These are phyloP conservation scores for Heterochromis multidens DNA, from an alignment of 2,113 vertebrate genomes.

Conservation along the genomic window DNA sequence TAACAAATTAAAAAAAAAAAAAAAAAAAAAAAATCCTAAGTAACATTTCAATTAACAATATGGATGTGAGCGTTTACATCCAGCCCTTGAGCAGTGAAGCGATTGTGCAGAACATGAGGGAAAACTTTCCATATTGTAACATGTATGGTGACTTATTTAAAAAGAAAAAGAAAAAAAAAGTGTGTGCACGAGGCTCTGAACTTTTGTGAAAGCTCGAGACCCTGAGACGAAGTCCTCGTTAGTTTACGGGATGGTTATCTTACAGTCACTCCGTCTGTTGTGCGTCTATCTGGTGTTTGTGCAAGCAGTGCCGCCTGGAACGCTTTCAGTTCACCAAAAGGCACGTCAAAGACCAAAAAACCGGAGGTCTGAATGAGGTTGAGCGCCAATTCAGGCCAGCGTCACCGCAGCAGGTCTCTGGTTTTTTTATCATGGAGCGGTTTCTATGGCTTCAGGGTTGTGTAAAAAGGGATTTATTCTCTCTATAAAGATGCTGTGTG, in stretches of 20 bases:
- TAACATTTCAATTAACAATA: not conserved
- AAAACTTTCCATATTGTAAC: not conserved
- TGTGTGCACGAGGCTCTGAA: not conserved
- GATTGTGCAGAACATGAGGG: not conserved
- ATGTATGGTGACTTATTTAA: not conserved
- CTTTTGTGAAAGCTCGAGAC: not conserved
- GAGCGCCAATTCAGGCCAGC: not conserved
- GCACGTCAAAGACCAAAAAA: conserved; percentile 25
- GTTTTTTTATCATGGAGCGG: not conserved
- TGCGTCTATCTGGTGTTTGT: not conserved
- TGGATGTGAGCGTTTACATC: not conserved
- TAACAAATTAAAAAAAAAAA: fast-evolving
- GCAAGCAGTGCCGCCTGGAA: not conserved
- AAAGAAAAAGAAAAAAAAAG: not conserved
- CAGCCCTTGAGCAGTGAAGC: conserved; percentile 25
- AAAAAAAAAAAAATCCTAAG: not conserved
- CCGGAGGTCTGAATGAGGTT: not conserved
- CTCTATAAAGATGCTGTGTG: not conserved
- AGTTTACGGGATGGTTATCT: not conserved
- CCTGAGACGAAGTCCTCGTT: conserved; percentile 40
- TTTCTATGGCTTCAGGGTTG: conserved; percentile 36
- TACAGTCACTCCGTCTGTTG: not conserved
- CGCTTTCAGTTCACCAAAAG: conserved; percentile 12
- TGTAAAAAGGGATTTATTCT: not conserved
- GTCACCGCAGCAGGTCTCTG: not conserved